phyloP scores from a whole-genome alignment of 1,140 invertebrate genomes.

The Dreissena rostriformis region DNA sequence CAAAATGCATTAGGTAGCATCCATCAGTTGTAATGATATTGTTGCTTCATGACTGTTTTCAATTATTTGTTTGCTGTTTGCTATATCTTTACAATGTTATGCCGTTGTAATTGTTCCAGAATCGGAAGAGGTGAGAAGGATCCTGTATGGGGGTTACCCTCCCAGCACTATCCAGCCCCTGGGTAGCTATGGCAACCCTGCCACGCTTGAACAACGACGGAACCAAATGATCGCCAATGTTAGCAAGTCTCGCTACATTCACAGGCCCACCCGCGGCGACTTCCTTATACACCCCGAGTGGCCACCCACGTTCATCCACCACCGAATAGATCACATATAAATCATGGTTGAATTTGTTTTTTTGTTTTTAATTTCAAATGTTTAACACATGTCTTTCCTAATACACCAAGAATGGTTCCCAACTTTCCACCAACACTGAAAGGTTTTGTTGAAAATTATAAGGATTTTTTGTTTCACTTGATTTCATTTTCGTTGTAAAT shows the following conservation, averaged over 20 bases:
- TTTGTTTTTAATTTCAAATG: no score
- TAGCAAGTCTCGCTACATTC: conserved; percentile 9
- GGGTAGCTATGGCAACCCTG: conserved; percentile 20
- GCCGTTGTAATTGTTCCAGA: conserved; percentile 4
- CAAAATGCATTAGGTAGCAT: not conserved
- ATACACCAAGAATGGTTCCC: no score
- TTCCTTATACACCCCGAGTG: conserved; percentile 75
- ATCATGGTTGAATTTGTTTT: no score
- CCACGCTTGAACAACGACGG: conserved; percentile 22
- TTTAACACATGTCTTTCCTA: no score
- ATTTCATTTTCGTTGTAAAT: no score
- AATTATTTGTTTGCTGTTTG: no score
- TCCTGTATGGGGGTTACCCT: conserved; percentile 51
- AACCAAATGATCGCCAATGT: conserved; percentile 39
- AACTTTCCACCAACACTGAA: no score
- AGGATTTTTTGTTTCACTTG: no score
- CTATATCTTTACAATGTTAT: no score
- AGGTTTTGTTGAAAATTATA: no score
- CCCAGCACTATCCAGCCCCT: conserved; percentile 55
- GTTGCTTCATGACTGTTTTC: not conserved
- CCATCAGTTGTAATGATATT: not conserved
- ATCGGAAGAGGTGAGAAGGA: conserved; percentile 20
- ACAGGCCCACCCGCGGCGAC: conserved; percentile 65
- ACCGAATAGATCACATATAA: conserved; percentile 51
- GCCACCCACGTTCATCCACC: conserved; percentile 71